These are phyloP conservation scores for Willisornis vidua DNA, from an alignment of 2,113 vertebrate genomes.

Conservation along the genomic window DNA sequence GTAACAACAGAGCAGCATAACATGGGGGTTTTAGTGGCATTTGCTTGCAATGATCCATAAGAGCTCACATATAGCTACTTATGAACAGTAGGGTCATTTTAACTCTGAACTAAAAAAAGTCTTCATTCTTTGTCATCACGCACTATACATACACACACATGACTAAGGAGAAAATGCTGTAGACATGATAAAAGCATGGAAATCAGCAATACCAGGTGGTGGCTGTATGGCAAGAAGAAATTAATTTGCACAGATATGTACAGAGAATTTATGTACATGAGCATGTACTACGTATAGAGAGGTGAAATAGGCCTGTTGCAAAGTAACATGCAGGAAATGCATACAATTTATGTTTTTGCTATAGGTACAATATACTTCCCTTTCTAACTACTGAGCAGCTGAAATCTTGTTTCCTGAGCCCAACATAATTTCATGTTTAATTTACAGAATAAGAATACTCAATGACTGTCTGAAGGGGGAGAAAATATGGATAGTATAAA, in stretches of 20 bases:
- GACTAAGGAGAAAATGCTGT: neutral
- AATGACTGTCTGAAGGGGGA: slow-evolving; percentile 38
- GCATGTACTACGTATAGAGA: neutral
- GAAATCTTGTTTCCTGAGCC: slow-evolving; percentile 69
- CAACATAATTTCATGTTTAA: slow-evolving; percentile 70
- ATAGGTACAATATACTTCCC: slow-evolving; percentile 43
- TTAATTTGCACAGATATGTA: neutral
- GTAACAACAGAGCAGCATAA: neutral
- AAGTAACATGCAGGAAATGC: slow-evolving; percentile 59
- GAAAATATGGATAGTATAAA: slow-evolving; percentile 49
- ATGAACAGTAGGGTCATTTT: neutral
- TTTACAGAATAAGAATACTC: slow-evolving; percentile 69
- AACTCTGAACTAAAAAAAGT: neutral
- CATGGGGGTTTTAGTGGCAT: neutral
- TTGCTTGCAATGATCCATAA: neutral
- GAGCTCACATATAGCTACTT: neutral
- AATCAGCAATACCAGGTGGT: neutral
- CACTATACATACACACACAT: neutral
- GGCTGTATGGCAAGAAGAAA: neutral
- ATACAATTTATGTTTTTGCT: slow-evolving; percentile 44
- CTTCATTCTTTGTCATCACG: neutral
- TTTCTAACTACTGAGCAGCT: slow-evolving; percentile 67
- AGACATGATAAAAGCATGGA: neutral
- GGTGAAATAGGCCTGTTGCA: slow-evolving; percentile 30
- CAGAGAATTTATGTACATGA: neutral